Evolutionary conservation across 2,888 invertebrate genomes (phyloP), one percentile per base, ranked within the genome.

Genomic region (Urechis unicinctus): DNA sequence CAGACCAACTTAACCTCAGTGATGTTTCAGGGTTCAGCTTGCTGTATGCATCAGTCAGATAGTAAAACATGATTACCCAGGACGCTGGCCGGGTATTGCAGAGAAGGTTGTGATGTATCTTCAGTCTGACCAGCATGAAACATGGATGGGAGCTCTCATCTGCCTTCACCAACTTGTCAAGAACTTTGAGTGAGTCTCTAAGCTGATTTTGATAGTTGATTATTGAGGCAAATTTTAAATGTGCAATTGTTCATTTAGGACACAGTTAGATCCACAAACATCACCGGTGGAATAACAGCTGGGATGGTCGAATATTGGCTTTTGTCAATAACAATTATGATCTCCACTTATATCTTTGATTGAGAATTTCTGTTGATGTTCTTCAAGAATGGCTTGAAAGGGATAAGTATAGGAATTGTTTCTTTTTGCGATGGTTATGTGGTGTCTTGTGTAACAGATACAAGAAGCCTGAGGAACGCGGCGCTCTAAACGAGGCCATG

Each of bases 51-150:
- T 96, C 22, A 89, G 89, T 78, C 87, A 86, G 61, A 94, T 98
- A 62, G 89, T 97, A 47, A 95, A 95, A 77, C 85, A 88, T 76
- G 98, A 98, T 78, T 98, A 95, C 77, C 97, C 98, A 3, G 86
- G 87, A 49, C 84, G 90, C 65, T 96, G 96, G 95, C 89, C 95
- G 0, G 89, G 90, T 76, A 86, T 97, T 62, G 91, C 95, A 9
- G 95, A 96, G 75, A 95, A 95, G 82, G 89, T 98, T 62, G 88
- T 88, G 70, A 86, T 91, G 71, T 94, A 91, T 77, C 82, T 98
- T 58, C 90, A 92, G 80, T 71, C 76, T 1, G 74, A 74, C 30
- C 74, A 78, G 53, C 74, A 72, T 26, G 64, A 68, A 25, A 70
- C 72, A n/a, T 78, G 79, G 74, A 88, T 89, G 80, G 97, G 95